Base-by-base conservation (phyloP, 2,888 invertebrate species). In the Agrochola circellaris region DNA sequence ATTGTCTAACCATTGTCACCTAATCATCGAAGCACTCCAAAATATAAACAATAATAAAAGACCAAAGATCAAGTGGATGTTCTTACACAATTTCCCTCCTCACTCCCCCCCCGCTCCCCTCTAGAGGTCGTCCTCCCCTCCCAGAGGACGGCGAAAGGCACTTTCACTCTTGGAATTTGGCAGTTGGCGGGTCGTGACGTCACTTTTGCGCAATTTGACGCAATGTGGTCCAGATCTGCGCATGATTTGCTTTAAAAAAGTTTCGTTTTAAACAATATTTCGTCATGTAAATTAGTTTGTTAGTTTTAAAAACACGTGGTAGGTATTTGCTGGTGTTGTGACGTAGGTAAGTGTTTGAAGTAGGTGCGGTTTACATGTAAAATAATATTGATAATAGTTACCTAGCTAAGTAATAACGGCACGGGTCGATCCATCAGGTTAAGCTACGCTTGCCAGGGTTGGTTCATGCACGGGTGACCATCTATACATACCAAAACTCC, bases 121-220 rank as follows among this genome's bases (percentile, higher is more conserved):
- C 90, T 91, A 79, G 91, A 92, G 93, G 93, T 93, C 92, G 92
- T 91, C 89, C 92, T 92, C 94, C 93, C 92, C 93, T 91, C 92
- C 86, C 88, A 69, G 86, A 87, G 89, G 86, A 84, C 88, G 89
- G 95, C 92, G 95, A 96, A 95, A 95, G 95, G 94, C 91, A 95
- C 96, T 96, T 96, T 96, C 96, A 95, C 96, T 95, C 75, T 72
- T 91, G 93, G 96, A 95, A 96, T 96, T 95, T 92, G 94, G 94
- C 91, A 88, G 89, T 88, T 89, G 85, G 88, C 84, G 85, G 73
- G 56, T 70, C 61, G 67, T 95, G 95, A 96, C 96, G 95, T 96
- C 95, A 95, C 34, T 81, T 95, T 95, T 95, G 94, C 95, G 95
- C 94, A 96, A 96, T 88, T 88, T 96, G 95, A 96, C 93, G 95